These are phyloP conservation scores for Potamarius usumacintae DNA, from an alignment of 2,113 vertebrate genomes.

Conservation along the genomic window DNA sequence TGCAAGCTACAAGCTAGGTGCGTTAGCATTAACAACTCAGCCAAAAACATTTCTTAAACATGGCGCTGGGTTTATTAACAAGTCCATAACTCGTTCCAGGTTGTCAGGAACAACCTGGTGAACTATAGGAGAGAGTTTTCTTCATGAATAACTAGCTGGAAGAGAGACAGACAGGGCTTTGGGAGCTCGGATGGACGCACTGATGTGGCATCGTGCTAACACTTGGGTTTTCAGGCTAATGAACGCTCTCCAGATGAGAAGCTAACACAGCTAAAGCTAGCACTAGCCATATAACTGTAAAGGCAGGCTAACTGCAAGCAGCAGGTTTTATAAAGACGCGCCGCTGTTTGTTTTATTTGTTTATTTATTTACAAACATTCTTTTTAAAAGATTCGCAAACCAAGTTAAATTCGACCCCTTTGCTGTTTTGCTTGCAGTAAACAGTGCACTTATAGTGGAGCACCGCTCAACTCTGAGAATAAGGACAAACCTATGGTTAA, in stretches of 20 bases:
- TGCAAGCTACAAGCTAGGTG: conserved; percentile 34
- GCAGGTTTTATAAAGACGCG: background rate
- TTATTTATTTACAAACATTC: background rate
- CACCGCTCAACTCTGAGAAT: conserved; percentile 73
- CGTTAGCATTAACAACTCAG: background rate
- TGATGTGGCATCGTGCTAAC: conserved; percentile 44
- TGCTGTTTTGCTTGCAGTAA: conserved; percentile 54
- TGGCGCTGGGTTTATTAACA: background rate
- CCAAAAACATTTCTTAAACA: background rate
- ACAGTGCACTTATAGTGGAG: conserved; percentile 54
- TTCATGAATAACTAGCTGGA: background rate
- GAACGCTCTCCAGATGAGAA: background rate
- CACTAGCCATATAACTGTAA: conserved; percentile 53
- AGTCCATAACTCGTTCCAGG: background rate
- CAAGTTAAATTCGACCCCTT: conserved; percentile 62
- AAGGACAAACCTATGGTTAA: conserved; percentile 63
- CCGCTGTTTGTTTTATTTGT: background rate
- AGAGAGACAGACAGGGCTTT: no score
- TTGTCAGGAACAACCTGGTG: background rate
- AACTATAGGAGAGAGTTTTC: background rate
- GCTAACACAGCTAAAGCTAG: conserved; percentile 54
- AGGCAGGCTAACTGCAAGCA: conserved; percentile 35
- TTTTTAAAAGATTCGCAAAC: background rate
- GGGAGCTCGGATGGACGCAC: conserved; percentile 18
- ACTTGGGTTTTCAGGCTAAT: conserved; percentile 1